Conservation (phyloP, 1,140 invertebrate genomes). For the Odontomachus brunneus region DNA sequence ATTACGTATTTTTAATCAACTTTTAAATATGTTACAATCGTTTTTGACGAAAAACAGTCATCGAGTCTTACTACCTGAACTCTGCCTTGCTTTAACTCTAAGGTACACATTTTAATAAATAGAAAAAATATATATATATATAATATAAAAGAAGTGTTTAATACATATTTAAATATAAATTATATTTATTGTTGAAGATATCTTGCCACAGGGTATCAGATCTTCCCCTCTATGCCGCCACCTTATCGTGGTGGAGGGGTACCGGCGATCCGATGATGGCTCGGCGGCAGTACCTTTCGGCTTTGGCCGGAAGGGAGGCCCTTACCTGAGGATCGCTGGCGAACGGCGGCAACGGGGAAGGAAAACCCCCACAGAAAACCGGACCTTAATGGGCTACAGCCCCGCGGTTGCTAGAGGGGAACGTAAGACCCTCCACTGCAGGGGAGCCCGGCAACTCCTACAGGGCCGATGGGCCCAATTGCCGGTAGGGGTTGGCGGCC, state of each 20-base stretch:
- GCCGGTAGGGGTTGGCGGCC: too few species aligned
- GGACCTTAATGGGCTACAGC: neutral
- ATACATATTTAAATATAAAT: too few species aligned
- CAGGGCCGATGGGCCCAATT: too few species aligned
- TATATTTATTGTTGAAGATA: neutral
- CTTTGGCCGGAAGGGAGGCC: too few species aligned
- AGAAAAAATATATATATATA: neutral
- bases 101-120: conserved; percentile 4
- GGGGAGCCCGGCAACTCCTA: too few species aligned
- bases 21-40: neutral
- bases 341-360: too few species aligned
- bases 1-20: neutral
- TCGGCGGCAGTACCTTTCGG: too few species aligned
- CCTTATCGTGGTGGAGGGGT: neutral
- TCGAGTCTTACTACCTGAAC: conserved; percentile 3
- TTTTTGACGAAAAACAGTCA: neutral
- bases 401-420: too few species aligned
- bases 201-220: conserved; percentile 11
- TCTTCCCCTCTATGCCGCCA: neutral
- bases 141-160: too few species aligned
- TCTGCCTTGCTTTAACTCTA: neutral
- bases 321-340: too few species aligned
- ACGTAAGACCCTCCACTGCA: too few species aligned
- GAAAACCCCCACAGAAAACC: neutral
- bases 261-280: too few species aligned